phyloP scores from a whole-genome alignment of 2,113 vertebrate species.

The Odontophorus gujanensis region DNA sequence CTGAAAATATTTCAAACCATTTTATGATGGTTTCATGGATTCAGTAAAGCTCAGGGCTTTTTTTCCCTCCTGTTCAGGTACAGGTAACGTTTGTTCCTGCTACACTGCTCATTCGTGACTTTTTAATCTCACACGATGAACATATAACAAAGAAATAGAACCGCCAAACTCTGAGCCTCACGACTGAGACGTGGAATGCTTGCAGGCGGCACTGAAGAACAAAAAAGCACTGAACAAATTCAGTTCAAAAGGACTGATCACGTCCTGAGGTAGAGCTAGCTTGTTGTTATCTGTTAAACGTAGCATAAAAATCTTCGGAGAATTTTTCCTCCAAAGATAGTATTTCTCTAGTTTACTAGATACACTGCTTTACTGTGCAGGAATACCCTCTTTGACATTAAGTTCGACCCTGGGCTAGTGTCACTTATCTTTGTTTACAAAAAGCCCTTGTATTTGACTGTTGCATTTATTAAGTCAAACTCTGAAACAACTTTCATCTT shows the following conservation, averaged over 20 bases:
- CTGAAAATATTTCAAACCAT: constrained; percentile 25
- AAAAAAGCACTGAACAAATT: constrained; percentile 72
- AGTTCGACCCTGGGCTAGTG: constrained; percentile 50
- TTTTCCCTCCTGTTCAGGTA: constrained; percentile 64
- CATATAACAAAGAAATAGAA: constrained; percentile 75
- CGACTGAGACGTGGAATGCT: constrained; percentile 61
- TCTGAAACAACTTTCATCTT: constrained; percentile 11
- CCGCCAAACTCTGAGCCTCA: constrained; percentile 65
- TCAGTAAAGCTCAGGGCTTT: constrained; percentile 27
- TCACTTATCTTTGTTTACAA: constrained; percentile 51
- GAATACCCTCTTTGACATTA: constrained; percentile 66
- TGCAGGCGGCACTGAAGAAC: constrained; percentile 64
- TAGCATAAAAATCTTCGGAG: constrained; percentile 72
- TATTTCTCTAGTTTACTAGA: constrained; percentile 67
- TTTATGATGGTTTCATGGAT: not conserved
- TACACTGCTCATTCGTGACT: constrained; percentile 65
- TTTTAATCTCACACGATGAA: constrained; percentile 75
- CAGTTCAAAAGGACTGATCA: constrained; percentile 76
- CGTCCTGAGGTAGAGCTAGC: constrained; percentile 71
- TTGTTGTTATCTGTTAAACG: constrained; percentile 75
- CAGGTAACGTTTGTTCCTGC: constrained; percentile 74
- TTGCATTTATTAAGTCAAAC: constrained; percentile 36
- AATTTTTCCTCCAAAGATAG: constrained; percentile 59
- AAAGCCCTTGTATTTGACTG: constrained; percentile 61
- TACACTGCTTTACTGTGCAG: constrained; percentile 67